Evolutionary conservation across 2,888 invertebrate genomes (phyloP), one percentile per base, ranked within the genome.

Genomic region (Exocentrus adspersus): DNA sequence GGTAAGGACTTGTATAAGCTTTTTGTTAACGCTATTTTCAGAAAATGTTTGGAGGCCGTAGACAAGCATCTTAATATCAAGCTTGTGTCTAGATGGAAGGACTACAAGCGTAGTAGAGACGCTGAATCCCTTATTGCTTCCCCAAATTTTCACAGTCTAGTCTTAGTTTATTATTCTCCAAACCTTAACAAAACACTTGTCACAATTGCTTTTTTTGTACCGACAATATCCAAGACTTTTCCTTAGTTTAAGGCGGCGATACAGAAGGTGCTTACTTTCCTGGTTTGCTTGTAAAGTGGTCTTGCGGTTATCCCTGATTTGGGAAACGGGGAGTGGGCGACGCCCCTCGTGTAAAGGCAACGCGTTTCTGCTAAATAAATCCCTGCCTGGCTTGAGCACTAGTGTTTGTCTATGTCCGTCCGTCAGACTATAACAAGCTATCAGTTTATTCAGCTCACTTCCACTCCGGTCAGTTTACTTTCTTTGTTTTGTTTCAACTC

Each of bases 381-480:
- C 70, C 67, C 63, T 62, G 65, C 65, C 64, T 51, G 32, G 60
- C 56, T 59, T 63, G 65, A 63, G 67, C 64, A 66, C 60, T 57
- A 67, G 66, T 68, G 72, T 72, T 72, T 72, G 70, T 72, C 70
- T 70, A 66, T 57, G 72, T 72, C 70, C 56, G 68, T 64, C 70
- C 60, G 62, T 72, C 72, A 66, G 66, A 45, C 64, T 52, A 66
- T 51, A 53, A 60, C 65, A 30, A 60, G 46, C 69, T 58, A 68
- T 68, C 68, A 63, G 68, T 68, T 62, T 56, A 45, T 62, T 63
- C 57, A 17, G 53, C 50, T 61, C 48, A 28, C 19, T 46, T 53
- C 60, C 53, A 53, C 21, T 28, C n/a, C 12, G 54, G 43, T 17
- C 54, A 43, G 54, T 54, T 43, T 54, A 28, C 28, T 54, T 54